These are phyloP conservation scores for Eupithecia vulgata DNA, from an alignment of 2,888 invertebrate species.

Conservation along the genomic window DNA sequence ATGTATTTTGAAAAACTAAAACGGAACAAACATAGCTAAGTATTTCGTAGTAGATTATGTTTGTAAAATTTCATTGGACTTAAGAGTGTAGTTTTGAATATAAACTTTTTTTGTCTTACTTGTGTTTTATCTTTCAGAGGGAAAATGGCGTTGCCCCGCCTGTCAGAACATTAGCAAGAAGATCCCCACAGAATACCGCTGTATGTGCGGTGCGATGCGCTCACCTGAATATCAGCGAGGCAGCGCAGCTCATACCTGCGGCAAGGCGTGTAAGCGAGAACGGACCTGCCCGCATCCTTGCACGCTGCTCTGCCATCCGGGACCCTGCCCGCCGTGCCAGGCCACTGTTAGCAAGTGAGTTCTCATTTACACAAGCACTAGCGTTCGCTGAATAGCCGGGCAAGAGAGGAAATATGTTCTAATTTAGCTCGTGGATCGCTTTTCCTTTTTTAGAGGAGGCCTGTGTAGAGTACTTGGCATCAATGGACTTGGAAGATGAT, in stretches of 20 bases:
- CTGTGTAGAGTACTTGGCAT: not conserved
- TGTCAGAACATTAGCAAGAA: constrained; percentile 92
- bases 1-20: too few relatives aligned
- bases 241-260: constrained; percentile 95
- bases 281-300: constrained; percentile 87
- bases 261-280: constrained; percentile 90
- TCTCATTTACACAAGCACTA: not conserved
- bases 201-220: constrained; percentile 93
- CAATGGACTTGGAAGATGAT: not conserved
- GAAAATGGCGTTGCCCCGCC: constrained; percentile 97
- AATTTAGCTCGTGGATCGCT: not conserved
- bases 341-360: constrained; percentile 86
- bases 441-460: not conserved
- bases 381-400: not conserved
- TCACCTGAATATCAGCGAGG: constrained; percentile 90
- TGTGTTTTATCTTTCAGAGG: constrained; percentile 71
- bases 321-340: constrained; percentile 96
- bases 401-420: not conserved
- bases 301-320: constrained; percentile 94
- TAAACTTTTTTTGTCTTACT: not conserved
- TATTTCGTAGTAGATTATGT: too few relatives aligned
- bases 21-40: too few relatives aligned
- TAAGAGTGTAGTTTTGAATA: too few relatives aligned
- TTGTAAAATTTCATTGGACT: too few relatives aligned
- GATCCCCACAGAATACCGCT: constrained; percentile 92